These are phyloP conservation scores for Apoderus coryli DNA, from an alignment of 2,888 invertebrate genomes.

Conservation along the genomic window DNA sequence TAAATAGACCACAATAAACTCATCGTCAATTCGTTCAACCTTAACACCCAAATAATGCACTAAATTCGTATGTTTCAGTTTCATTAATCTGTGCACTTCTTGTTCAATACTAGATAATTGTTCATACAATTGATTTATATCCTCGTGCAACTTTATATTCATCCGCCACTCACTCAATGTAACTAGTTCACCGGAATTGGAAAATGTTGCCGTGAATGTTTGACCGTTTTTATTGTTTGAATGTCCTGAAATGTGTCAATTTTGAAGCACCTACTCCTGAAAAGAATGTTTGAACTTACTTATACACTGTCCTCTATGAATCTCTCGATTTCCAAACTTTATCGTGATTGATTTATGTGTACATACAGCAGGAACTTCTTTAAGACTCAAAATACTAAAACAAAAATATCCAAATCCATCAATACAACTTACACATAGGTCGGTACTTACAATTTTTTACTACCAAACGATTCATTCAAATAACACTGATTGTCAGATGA, in stretches of 20 bases:
- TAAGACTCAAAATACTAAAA: no score
- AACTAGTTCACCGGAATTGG: no score
- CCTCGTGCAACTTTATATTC: constrained; percentile 29
- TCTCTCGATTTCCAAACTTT: constrained; percentile 41
- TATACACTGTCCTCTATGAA: constrained; percentile 63
- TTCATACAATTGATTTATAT: constrained; percentile 33
- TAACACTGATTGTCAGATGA: no score
- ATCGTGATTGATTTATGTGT: constrained; percentile 39
- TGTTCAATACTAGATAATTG: constrained; percentile 59
- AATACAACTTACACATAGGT: no score
- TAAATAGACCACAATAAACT: constrained; percentile 48
- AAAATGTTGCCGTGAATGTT: no score
- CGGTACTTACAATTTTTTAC: no score
- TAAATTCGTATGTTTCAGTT: constrained; percentile 56
- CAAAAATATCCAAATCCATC: no score
- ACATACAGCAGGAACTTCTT: no score
- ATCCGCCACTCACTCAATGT: constrained; percentile 66
- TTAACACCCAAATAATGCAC: constrained; percentile 64
- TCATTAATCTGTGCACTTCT: constrained; percentile 57
- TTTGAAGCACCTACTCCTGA: no score
- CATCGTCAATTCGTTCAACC: constrained; percentile 41
- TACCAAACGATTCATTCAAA: no score
- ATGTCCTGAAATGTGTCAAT: constrained; percentile 52
- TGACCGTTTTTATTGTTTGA: constrained; percentile 52
- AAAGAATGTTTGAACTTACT: constrained; percentile 34